These are phyloP conservation scores for Ammospiza nelsoni DNA, from an alignment of 2,113 vertebrate species.

Conservation along the genomic window DNA sequence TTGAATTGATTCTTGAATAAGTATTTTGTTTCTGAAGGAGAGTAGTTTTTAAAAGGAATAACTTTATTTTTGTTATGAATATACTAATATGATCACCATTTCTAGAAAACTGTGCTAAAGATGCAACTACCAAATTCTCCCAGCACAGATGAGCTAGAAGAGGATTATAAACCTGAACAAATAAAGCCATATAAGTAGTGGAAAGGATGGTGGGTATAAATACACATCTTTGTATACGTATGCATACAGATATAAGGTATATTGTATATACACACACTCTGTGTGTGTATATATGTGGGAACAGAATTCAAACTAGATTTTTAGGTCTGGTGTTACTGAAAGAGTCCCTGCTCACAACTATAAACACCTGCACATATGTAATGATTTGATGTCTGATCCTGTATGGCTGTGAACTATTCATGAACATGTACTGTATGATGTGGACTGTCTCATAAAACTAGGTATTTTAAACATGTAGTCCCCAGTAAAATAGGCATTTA, in stretches of 20 bases:
- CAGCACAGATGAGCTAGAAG: background rate
- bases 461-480: slow-evolving; percentile 8
- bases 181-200: background rate
- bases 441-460: background rate
- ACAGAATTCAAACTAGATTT: background rate
- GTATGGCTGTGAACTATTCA: background rate
- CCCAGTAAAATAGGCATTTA: slow-evolving; percentile 11
- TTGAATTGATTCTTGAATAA: background rate
- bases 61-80: background rate
- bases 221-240: background rate
- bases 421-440: background rate
- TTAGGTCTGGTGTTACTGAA: background rate
- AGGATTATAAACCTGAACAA: background rate
- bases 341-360: background rate
- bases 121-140: background rate
- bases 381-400: background rate
- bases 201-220: background rate
- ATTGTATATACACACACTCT: background rate
- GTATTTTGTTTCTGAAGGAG: background rate
- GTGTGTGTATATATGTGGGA: background rate
- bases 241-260: background rate
- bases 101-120: background rate
- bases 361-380: background rate
- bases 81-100: background rate
- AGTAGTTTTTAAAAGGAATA: background rate